A percentile compares a stretch with the other conserved stretches of the same genome.
Evolutionary conservation across 2,797 vertebrate genomes (phyloP).

Genomic region (Eulemur coronatus): DNA sequence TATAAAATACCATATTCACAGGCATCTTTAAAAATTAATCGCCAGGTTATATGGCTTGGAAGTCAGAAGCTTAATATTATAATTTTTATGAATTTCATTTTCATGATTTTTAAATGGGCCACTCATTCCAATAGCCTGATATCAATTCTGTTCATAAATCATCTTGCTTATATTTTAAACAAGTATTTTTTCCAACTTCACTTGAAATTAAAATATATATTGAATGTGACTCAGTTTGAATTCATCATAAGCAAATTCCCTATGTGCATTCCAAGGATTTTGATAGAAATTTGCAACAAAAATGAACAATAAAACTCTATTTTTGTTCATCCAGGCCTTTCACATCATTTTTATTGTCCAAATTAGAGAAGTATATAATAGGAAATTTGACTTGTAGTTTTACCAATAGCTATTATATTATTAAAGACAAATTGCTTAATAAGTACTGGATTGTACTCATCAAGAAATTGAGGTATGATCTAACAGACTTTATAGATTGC

Average conservation of each 20-base stretch:
- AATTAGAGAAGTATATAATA: background rate
- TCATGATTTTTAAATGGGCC: background rate
- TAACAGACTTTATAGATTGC: background rate
- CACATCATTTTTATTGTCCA: background rate
- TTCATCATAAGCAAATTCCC: background rate
- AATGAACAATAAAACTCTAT: background rate
- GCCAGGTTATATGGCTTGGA: background rate
- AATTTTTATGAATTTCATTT: background rate
- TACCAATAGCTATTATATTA: background rate
- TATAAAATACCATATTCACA: background rate
- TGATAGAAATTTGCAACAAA: background rate
- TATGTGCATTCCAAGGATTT: background rate
- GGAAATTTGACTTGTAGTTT: background rate
- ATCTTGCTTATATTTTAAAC: background rate
- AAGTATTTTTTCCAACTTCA: background rate
- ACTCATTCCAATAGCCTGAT: background rate
- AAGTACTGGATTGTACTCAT: background rate
- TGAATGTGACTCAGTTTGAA: background rate
- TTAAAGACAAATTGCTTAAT: background rate
- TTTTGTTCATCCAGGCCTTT: background rate
- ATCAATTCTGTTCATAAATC: background rate
- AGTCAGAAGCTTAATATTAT: background rate
- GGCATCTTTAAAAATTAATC: background rate
- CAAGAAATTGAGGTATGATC: background rate
- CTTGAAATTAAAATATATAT: slow-evolving; percentile 14